Percentiles rank a stretch among this genome's conserved stretches.
Evolutionary conservation across 2,888 invertebrate genomes (phyloP).

Genomic region (Leucania comma): DNA sequence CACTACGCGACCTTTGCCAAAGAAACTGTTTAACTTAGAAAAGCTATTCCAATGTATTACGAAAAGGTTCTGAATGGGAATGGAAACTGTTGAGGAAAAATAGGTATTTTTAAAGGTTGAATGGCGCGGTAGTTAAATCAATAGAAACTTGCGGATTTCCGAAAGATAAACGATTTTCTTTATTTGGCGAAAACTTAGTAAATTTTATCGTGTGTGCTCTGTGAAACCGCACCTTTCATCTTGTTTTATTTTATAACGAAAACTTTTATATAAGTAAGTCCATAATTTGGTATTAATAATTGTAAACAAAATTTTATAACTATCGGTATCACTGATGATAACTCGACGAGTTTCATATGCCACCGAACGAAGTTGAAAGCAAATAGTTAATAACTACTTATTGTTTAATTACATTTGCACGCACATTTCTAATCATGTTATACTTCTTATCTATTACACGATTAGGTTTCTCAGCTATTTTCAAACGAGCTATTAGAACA

Average conservation of each 20-base stretch:
- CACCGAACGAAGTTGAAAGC: not conserved
- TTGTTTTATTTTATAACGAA: not conserved
- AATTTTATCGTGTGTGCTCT: not conserved
- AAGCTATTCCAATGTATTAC: constrained; percentile 45
- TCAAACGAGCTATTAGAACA: not conserved
- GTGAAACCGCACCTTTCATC: not conserved
- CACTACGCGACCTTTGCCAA: constrained; percentile 34
- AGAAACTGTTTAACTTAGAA: constrained; percentile 51
- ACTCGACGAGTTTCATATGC: not conserved
- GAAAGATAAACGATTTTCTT: not conserved
- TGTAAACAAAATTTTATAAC: not conserved
- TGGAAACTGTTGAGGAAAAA: constrained; percentile 7
- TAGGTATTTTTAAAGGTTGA: not conserved
- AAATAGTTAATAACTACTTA: not conserved
- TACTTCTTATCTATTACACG: not conserved
- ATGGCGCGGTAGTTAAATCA: not conserved
- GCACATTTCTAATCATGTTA: not conserved
- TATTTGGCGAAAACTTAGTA: not conserved
- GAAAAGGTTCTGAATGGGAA: constrained; percentile 22
- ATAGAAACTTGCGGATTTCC: not conserved
- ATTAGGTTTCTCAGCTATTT: not conserved
- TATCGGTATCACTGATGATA: no score
- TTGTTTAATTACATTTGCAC: not conserved
- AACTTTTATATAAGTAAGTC: no score
- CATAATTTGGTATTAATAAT: not conserved